Conservation (phyloP, 2,888 invertebrate genomes). For the Achlya flavicornis region DNA sequence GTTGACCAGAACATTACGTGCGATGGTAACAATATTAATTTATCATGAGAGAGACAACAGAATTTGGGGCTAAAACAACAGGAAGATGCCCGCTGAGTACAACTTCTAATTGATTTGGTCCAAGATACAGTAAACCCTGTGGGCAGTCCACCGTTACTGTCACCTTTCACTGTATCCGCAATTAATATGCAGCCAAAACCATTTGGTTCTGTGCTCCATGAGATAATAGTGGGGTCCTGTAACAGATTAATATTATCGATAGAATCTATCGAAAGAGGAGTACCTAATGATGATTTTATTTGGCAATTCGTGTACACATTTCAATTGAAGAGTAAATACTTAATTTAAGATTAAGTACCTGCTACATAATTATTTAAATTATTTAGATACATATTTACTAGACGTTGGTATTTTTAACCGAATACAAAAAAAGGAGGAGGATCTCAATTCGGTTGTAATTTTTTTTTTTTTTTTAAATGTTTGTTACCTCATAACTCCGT, state of each 20-base stretch:
- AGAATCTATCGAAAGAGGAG: background rate
- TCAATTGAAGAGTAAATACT: background rate
- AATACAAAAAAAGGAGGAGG: no score
- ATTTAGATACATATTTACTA: no score
- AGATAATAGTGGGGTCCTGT: background rate
- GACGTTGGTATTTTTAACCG: no score
- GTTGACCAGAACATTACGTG: constrained; percentile 9
- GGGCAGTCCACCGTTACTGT: constrained; percentile 53
- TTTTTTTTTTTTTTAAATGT: no score
- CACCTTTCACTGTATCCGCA: constrained; percentile 55
- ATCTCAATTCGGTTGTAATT: no score
- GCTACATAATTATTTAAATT: no score
- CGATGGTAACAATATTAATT: constrained; percentile 26
- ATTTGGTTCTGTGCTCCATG: constrained; percentile 33
- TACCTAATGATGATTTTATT: no score
- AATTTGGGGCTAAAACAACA: constrained; percentile 29
- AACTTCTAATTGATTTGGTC: constrained; percentile 56
- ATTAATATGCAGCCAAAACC: constrained; percentile 58
- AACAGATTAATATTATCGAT: background rate
- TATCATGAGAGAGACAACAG: constrained; percentile 20
- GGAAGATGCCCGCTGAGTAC: constrained; percentile 44
- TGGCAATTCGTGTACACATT: background rate
- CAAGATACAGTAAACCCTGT: constrained; percentile 38
- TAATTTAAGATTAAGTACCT: background rate
- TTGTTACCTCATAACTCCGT: no score